phyloP scores from a whole-genome alignment of 2,888 invertebrate species.

The Drosophila nigricruria region DNA sequence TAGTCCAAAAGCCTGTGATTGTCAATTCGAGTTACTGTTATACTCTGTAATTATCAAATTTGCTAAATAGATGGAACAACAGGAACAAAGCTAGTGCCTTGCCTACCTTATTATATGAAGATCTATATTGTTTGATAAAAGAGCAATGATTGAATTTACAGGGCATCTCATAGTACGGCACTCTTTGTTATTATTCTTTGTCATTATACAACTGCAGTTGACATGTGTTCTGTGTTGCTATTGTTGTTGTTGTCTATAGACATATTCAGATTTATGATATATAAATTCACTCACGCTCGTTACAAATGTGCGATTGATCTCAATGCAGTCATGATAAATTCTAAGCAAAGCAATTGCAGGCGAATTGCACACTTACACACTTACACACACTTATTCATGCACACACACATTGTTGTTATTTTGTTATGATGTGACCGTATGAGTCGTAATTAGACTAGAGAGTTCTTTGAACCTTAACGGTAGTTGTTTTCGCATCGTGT shows the following conservation, averaged over 20 bases:
- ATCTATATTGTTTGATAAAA: background rate
- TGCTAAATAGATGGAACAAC: no score
- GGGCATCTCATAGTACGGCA: background rate
- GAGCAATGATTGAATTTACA: background rate
- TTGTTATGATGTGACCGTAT: conserved; percentile 62
- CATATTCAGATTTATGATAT: conserved; percentile 50
- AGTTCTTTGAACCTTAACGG: conserved; percentile 80
- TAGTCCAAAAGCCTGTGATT: conserved; percentile 23
- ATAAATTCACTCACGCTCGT: conserved; percentile 28
- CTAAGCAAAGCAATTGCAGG: conserved; percentile 31
- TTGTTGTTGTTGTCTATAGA: conserved; percentile 58
- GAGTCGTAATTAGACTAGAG: conserved; percentile 71
- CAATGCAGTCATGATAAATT: conserved; percentile 76
- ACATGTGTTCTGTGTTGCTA: conserved; percentile 32
- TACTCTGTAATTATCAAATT: background rate
- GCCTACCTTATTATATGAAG: no score
- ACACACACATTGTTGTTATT: conserved; percentile 30
- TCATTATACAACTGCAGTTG: conserved; percentile 59
- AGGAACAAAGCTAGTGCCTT: no score
- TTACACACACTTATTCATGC: background rate
- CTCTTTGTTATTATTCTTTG: conserved; percentile 11
- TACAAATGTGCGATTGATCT: conserved; percentile 52
- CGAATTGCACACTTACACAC: conserved; percentile 8
- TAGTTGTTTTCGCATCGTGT: conserved; percentile 54
- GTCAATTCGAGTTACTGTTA: conserved; percentile 12